Percentiles rank a stretch among this genome's conserved stretches.
These are phyloP conservation scores for Coenonympha glycerion DNA, from an alignment of 2,888 invertebrate genomes.

Conservation along the genomic window DNA sequence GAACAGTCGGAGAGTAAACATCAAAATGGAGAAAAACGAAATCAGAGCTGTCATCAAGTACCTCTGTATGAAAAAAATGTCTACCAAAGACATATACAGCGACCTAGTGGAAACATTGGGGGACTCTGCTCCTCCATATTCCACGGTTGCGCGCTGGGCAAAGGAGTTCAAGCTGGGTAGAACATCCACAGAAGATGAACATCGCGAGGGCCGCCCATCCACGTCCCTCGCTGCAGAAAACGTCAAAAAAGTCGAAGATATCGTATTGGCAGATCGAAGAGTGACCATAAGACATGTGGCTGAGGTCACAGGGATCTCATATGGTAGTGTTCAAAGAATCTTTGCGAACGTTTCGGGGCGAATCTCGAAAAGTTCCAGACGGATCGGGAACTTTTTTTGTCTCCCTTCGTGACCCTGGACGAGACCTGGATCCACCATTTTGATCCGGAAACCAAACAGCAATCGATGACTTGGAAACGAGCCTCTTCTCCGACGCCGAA, in stretches of 20 bases:
- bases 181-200: too few species aligned
- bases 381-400: slow-evolving; percentile 20
- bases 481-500: slow-evolving; percentile 22
- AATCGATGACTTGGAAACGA: slow-evolving; percentile 24
- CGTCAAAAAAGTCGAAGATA: slow-evolving; percentile 26
- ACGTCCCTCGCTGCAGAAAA: slow-evolving; percentile 22
- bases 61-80: slow-evolving; percentile 21
- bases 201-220: too few species aligned
- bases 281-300: slow-evolving; percentile 21
- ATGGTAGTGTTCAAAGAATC: slow-evolving; percentile 27
- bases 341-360: slow-evolving; percentile 8
- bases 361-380: slow-evolving; percentile 16
- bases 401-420: slow-evolving; percentile 27
- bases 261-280: slow-evolving; percentile 22
- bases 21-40: too few species aligned
- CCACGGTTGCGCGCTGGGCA: too few species aligned
- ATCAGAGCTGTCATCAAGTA: slow-evolving; percentile 19
- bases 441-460: slow-evolving; percentile 24
- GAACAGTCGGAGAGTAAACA: slow-evolving; percentile 11
- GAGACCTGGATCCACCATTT: slow-evolving; percentile 26
- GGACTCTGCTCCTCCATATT: too few species aligned
- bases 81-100: slow-evolving; percentile 20
- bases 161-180: too few species aligned
- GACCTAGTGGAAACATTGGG: slow-evolving; percentile 9
- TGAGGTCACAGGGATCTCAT: slow-evolving; percentile 28